phyloP scores from a whole-genome alignment of 2,888 invertebrate species.

The Drosophila stalkeri region DNA sequence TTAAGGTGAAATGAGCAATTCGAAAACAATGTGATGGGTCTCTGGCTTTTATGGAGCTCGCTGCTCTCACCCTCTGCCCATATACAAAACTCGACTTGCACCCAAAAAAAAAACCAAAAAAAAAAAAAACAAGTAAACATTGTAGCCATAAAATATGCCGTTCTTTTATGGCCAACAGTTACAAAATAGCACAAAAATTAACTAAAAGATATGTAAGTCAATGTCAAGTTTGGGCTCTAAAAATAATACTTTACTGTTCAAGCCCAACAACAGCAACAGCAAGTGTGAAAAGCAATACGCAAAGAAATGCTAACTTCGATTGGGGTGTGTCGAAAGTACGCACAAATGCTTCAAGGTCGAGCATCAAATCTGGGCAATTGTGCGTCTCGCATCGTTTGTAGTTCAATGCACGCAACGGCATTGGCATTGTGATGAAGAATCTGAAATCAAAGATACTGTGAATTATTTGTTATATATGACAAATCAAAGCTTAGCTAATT shows the following conservation, averaged over 20 bases:
- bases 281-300: constrained; percentile 61
- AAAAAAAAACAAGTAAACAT: neutral
- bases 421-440: constrained; percentile 42
- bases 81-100: neutral
- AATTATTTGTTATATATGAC: neutral
- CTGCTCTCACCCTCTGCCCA: constrained; percentile 1
- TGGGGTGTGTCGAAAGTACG: constrained; percentile 58
- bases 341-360: constrained; percentile 41
- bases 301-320: constrained; percentile 53
- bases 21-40: constrained; percentile 14
- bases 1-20: constrained; percentile 61
- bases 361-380: constrained; percentile 1
- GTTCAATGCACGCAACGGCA: constrained; percentile 57
- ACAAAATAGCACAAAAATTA: constrained; percentile 23
- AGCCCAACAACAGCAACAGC: constrained; percentile 18
- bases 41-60: constrained; percentile 11
- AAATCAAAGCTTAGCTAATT: neutral
- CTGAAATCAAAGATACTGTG: neutral
- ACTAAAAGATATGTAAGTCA: constrained; percentile 60
- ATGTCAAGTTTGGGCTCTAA: constrained; percentile 58
- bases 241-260: constrained; percentile 41
- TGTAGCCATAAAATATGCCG: constrained; percentile 30
- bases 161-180: constrained; percentile 39
- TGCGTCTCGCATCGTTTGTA: constrained; percentile 23
- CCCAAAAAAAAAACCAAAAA: neutral